Percentiles rank a stretch among this genome's conserved stretches.
Conservation (phyloP, 2,797 vertebrate genomes). For the Cossypha polioptera region DNA sequence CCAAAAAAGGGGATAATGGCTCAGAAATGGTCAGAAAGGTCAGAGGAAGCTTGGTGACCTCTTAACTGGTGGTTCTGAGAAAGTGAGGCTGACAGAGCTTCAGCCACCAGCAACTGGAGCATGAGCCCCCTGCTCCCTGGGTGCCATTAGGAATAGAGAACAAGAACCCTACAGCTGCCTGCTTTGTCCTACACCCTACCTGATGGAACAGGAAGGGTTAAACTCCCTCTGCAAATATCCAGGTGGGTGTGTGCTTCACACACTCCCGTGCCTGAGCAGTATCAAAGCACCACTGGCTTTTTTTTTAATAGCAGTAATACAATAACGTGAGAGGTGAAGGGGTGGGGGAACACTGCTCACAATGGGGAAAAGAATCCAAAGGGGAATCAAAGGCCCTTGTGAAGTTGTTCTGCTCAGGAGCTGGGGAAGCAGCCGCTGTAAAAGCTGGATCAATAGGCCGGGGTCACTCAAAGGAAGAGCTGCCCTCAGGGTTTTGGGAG, state of each 20-base stretch:
- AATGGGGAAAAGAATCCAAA: neutral
- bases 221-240: conserved; percentile 1
- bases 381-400: neutral
- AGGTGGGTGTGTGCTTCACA: conserved; percentile 33
- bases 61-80: neutral
- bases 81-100: neutral
- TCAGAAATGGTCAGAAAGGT: neutral
- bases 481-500: neutral
- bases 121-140: neutral
- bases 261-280: neutral
- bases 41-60: neutral
- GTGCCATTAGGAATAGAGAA: neutral
- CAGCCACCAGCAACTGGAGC: neutral
- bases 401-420: conserved; percentile 10
- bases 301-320: neutral
- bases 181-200: neutral
- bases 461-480: neutral
- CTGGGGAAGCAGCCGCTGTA: neutral
- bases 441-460: neutral
- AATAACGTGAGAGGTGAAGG: conserved; percentile 12
- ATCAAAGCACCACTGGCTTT: neutral
- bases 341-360: neutral
- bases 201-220: neutral
- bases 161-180: neutral
- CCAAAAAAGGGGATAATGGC: neutral